These are phyloP conservation scores for Lamellibrachia columna DNA, from an alignment of 2,888 invertebrate species.

Conservation along the genomic window DNA sequence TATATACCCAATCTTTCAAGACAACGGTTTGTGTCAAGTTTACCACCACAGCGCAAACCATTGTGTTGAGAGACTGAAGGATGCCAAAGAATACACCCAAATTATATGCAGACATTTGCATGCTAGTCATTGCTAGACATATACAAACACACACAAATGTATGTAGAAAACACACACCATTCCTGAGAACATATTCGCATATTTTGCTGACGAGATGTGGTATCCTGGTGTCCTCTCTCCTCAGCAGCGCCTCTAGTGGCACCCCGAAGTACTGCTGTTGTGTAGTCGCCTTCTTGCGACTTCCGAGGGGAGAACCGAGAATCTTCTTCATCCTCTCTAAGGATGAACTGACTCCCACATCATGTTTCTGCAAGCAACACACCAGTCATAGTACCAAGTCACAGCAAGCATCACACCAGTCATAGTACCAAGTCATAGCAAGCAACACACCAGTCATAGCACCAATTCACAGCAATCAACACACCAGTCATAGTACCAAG, in stretches of 20 bases:
- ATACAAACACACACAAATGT: not conserved
- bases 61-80: too few species aligned
- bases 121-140: not conserved
- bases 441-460: too few species aligned
- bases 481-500: too few species aligned
- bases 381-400: not conserved
- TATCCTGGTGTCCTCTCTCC: slow-evolving; percentile 37
- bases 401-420: too few species aligned
- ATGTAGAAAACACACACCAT: slow-evolving; percentile 23
- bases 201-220: slow-evolving; percentile 44
- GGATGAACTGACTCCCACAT: not conserved
- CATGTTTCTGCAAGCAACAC: not conserved
- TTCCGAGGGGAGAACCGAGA: not conserved
- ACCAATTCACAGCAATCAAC: too few species aligned
- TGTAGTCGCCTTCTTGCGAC: not conserved
- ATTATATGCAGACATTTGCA: not conserved
- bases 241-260: slow-evolving; percentile 39
- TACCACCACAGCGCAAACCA: too few species aligned
- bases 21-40: too few species aligned
- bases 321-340: not conserved
- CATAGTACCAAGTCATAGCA: too few species aligned
- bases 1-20: too few species aligned
- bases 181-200: slow-evolving; percentile 39
- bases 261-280: slow-evolving; percentile 41
- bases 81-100: too few species aligned